phyloP scores from a whole-genome alignment of 2,888 invertebrate genomes.

The Drosophila acutilabella region DNA sequence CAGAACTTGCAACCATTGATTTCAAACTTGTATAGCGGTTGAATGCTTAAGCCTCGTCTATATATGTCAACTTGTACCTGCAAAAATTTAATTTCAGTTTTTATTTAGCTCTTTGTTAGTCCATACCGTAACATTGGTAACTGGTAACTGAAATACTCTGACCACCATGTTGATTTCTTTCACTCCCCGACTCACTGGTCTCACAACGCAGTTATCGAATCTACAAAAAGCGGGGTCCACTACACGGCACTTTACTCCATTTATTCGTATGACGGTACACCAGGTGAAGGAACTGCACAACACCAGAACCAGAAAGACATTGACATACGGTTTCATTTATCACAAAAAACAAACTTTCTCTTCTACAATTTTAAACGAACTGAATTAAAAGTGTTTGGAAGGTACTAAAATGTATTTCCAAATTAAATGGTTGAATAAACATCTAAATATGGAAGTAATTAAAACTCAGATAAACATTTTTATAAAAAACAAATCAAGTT shows the following conservation, averaged over 20 bases:
- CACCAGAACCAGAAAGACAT: not conserved
- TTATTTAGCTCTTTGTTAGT: too few relatives aligned
- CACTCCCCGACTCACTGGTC: conserved; percentile 4
- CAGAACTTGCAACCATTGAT: conserved; percentile 34
- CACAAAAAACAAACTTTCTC: too few relatives aligned
- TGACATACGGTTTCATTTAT: not conserved
- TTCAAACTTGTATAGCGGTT: not conserved
- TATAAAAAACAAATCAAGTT: too few relatives aligned
- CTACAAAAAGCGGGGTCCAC: conserved; percentile 9
- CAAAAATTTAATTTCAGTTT: not conserved
- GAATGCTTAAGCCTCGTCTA: not conserved
- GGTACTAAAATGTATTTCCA: too few relatives aligned
- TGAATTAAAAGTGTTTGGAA: too few relatives aligned
- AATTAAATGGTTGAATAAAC: too few relatives aligned
- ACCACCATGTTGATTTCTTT: conserved; percentile 15
- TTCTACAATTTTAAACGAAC: too few relatives aligned
- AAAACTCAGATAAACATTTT: too few relatives aligned
- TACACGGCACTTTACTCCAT: conserved; percentile 12
- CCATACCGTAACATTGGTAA: conserved; percentile 28
- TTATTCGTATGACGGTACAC: not conserved
- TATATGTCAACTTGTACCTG: conserved; percentile 8
- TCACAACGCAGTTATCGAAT: conserved; percentile 18
- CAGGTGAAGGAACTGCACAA: not conserved
- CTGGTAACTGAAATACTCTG: conserved; percentile 22
- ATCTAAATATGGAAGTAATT: too few relatives aligned